These are phyloP conservation scores for Coelopa pilipes DNA, from an alignment of 2,888 invertebrate genomes.

Conservation along the genomic window DNA sequence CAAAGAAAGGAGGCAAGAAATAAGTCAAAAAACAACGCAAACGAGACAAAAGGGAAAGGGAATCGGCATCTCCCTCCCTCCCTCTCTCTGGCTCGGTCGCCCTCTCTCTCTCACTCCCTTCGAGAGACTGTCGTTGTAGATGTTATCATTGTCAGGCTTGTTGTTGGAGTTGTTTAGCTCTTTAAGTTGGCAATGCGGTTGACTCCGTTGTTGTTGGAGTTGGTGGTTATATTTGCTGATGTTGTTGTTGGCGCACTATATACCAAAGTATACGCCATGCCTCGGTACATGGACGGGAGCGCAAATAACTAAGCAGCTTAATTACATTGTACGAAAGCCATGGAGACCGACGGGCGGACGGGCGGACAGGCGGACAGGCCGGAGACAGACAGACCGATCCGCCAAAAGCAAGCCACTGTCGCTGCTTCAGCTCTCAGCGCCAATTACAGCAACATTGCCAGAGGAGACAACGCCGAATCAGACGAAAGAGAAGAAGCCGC, in stretches of 20 bases:
- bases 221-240: background rate
- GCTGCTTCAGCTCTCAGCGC: no score
- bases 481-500: background rate
- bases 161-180: constrained; percentile 2
- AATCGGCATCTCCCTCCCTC: no score
- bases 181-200: background rate
- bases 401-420: no score
- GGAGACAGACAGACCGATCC: no score
- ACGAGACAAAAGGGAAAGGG: no score
- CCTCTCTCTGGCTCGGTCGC: no score
- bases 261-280: no score
- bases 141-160: background rate
- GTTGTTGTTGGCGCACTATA: background rate
- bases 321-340: background rate
- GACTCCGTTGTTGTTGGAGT: background rate
- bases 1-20: no score
- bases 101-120: no score
- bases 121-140: background rate
- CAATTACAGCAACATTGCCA: background rate
- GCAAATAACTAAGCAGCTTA: background rate
- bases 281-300: no score
- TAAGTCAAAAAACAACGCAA: no score
- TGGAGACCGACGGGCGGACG: background rate
- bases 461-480: background rate
- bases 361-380: no score